Evolutionary conservation across 2,888 invertebrate genomes (phyloP), one percentile per base, ranked within the genome.

Genomic region (Drosophila crucigera): DNA sequence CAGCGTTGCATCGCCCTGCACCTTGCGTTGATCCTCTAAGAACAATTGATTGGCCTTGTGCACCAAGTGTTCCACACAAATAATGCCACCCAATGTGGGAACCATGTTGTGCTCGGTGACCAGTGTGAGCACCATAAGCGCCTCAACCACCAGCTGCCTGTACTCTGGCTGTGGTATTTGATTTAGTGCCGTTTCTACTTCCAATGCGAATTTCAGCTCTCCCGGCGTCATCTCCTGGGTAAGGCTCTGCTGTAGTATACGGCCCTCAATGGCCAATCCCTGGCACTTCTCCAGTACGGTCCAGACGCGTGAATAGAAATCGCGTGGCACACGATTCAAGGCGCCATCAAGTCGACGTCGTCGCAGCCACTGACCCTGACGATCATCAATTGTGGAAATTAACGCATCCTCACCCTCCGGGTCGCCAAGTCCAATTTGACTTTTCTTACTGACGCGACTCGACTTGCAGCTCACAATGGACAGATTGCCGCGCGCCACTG

Each of bases 161-260:
- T 99, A 99, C 93, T 99, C 99, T 0, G 99, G 99, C 93, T 99
- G 99, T 0, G 99, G 98, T 88, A 99, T 99, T 60, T 97, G 96
- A 93, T 99, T 99, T 60, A 99, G 94, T 4, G 99, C 99, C 3
- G 98, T 97, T 94, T 99, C 99, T 0, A 99, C 99, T 65, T 98
- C 98, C 22, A 99, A 94, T 0, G 99, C 99, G 94, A 99, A 99
- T 94, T 99, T 99, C 85, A 99, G 94, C 94, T 99, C 99, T 50
- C 99, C 99, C 0, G 99, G 96, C 1, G 99, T 99, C 99, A 99
- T 99, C 95, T 99, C 99, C 94, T 98, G 98, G 0, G 99, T 99
- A 61, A 99, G 94, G 93, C 97, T 97, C 91, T 98, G 98, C 64
- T 97, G 97, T 30, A 99, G 94, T 33, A 98, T 95, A 92, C 97